phyloP scores from a whole-genome alignment of 2,113 vertebrate genomes.

The Pleuronectes platessa region DNA sequence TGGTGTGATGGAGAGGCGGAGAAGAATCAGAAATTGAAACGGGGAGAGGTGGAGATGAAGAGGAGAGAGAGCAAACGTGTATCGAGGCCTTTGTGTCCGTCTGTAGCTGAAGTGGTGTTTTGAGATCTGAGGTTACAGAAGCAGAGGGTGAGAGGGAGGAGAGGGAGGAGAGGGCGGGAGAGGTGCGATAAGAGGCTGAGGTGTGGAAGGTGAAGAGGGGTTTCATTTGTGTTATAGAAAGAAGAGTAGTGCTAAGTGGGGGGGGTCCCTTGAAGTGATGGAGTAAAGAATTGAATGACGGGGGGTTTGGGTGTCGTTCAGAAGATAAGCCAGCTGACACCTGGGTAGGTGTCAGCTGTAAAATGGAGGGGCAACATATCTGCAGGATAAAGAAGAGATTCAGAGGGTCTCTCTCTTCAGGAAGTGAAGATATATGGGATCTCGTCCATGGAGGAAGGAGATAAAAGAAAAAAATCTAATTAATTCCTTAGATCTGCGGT shows the following conservation, averaged over 20 bases:
- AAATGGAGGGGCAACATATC: constrained; percentile 22
- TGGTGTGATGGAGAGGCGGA: neutral
- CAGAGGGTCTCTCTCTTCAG: constrained; percentile 14
- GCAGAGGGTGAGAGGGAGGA: constrained; percentile 30
- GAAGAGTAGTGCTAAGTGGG: neutral
- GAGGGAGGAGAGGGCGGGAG: constrained; percentile 18
- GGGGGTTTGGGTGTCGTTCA: constrained; percentile 14
- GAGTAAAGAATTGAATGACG: constrained; percentile 8
- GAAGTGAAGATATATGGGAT: constrained; percentile 36
- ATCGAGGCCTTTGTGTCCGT: neutral
- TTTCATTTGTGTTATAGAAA: constrained; percentile 34
- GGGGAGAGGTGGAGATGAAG: neutral
- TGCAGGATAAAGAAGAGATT: neutral
- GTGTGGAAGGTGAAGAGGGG: constrained; percentile 41
- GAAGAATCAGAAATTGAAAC: constrained; percentile 27
- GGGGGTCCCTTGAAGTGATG: neutral
- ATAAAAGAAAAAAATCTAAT: constrained; percentile 61
- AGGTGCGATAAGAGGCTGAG: constrained; percentile 58
- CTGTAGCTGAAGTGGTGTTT: constrained; percentile 27
- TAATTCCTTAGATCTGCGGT: constrained; percentile 54
- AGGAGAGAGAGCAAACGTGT: neutral
- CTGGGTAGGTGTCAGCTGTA: neutral
- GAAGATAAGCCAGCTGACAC: constrained; percentile 36
- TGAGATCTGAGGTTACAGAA: constrained; percentile 48
- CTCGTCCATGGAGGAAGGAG: constrained; percentile 19